Base-by-base conservation (phyloP, 2,888 invertebrate genomes). In the Agonum fuliginosum region DNA sequence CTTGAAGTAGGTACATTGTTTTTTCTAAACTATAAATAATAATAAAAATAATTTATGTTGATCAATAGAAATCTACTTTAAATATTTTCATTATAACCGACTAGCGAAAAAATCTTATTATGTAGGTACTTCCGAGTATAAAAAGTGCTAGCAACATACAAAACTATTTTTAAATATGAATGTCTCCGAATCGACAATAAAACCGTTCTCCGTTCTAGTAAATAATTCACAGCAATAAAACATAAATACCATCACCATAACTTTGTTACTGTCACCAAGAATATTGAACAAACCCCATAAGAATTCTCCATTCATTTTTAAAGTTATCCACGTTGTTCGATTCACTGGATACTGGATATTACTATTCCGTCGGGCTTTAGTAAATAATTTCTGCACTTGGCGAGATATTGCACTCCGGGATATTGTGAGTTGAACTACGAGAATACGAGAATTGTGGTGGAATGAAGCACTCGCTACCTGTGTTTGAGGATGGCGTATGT, bases 321-420 rank as follows among this genome's bases (percentile, higher is more conserved):
- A 51, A 48, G 48, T 30, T 17, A 37, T 37, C 37, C 37, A 37
- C 37, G 8, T 51, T 37, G 20, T 67, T 27, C 71, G 48, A 71
- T 48, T 51, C 19, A 20, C 22, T 12, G 19, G 30, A 51, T 12
- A 48, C 17, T 51, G 19, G 46, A 22, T 22, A 71, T 48, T 48
- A 48, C 30, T 14, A 19, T 51, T 8, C 71, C 34, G 10, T 34
- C 1, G 70, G 48, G 48, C 30, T 51, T 71, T 46, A 71, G 71
- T 71, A 30, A 71, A 71, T 71, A 51, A 71, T 71, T 71, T 37
- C 22, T 30, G 51, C 51, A 37, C 51, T 34, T 17, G 51, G 24
- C 51, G 71, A 51, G 37, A 37, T 37, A 12, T 1, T 1, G 37
- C 37, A n/a, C 37, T 37, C 12, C 41, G 8, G 51, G 71, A 51